These are phyloP conservation scores for Lepus oiostolus DNA, from an alignment of 2,797 vertebrate genomes.

Conservation along the genomic window DNA sequence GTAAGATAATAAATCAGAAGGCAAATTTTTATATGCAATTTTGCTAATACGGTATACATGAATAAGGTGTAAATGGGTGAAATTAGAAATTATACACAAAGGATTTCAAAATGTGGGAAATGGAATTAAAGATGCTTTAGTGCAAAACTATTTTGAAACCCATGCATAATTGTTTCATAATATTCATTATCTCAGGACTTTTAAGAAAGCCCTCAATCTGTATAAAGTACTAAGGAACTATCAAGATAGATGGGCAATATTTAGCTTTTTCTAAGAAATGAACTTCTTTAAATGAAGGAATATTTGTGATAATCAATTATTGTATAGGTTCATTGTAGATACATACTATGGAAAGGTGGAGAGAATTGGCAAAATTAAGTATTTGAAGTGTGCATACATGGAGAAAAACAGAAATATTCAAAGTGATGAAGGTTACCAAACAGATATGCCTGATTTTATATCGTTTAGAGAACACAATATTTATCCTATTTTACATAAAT, in stretches of 20 bases:
- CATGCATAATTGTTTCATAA: no score
- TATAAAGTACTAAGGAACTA: background rate
- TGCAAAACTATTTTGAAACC: no score
- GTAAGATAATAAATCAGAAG: background rate
- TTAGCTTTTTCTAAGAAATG: conserved; percentile 29
- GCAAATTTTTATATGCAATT: background rate
- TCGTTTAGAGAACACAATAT: background rate
- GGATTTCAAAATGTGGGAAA: no score
- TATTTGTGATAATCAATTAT: background rate
- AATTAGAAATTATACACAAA: background rate
- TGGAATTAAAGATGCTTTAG: no score
- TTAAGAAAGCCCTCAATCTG: background rate
- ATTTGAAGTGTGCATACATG: background rate
- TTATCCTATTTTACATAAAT: conserved; percentile 34
- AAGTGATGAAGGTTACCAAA: background rate
- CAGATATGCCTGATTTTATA: background rate
- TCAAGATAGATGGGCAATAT: background rate
- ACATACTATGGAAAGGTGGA: background rate
- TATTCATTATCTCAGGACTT: no score
- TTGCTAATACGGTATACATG: background rate
- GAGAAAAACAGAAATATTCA: background rate
- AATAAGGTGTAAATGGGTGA: background rate
- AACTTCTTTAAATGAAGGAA: background rate
- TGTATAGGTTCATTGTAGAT: background rate
- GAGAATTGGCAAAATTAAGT: background rate